A percentile compares a stretch with the other conserved stretches of the same genome.
These are phyloP conservation scores for Enhydra lutris DNA, from an alignment of 2,113 vertebrate genomes.

Conservation along the genomic window DNA sequence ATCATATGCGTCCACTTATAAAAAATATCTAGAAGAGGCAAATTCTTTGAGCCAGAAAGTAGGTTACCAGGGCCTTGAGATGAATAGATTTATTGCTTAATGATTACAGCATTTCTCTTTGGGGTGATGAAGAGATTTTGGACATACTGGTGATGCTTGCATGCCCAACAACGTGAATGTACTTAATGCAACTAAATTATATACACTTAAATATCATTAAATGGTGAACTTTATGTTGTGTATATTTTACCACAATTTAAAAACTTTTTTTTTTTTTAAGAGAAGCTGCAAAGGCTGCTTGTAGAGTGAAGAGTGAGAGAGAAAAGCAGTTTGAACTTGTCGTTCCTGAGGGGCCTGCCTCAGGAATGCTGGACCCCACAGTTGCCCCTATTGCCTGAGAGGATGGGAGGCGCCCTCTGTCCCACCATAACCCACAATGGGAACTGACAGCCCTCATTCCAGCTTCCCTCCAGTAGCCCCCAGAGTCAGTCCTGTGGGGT, in stretches of 20 bases:
- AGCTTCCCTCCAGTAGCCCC: not conserved
- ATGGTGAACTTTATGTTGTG: not conserved
- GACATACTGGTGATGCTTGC: not conserved
- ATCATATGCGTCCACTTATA: not conserved
- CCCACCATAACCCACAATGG: too few species aligned
- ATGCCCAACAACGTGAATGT: not conserved
- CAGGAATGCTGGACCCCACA: too few species aligned
- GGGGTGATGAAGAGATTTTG: not conserved
- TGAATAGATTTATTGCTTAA: not conserved
- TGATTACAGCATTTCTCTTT: not conserved
- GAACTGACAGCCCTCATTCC: not conserved
- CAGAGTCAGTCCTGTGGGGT: not conserved
- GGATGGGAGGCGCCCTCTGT: not conserved
- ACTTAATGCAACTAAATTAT: not conserved
- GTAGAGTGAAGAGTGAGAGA: not conserved
- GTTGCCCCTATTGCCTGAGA: not conserved
- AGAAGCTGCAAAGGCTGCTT: not conserved
- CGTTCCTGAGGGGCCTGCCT: not conserved
- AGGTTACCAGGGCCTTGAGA: not conserved
- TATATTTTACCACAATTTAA: not conserved
- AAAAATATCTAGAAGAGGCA: not conserved
- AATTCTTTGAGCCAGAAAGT: not conserved
- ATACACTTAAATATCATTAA: not conserved
- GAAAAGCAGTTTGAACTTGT: not conserved
- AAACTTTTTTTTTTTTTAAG: not conserved